Conservation (phyloP, 2,113 vertebrate species). For the Columbina picui region DNA sequence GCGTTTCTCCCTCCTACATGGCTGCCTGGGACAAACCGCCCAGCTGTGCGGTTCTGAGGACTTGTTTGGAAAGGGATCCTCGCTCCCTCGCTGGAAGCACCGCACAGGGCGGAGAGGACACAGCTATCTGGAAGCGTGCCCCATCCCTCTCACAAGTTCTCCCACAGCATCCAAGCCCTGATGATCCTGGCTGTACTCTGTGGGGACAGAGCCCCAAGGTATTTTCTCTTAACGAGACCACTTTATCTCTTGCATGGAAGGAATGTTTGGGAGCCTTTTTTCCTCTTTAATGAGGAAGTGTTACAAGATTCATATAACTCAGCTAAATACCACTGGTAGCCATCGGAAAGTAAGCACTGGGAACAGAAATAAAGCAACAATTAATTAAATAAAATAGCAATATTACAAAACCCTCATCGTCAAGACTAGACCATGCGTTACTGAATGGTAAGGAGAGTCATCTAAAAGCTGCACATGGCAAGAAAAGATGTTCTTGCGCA, state of each 20-base stretch:
- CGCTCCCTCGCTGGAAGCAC: neutral
- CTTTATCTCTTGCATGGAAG: neutral
- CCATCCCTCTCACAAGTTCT: neutral
- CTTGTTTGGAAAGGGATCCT: neutral
- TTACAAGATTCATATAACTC: neutral
- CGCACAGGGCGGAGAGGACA: neutral
- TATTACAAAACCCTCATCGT: neutral
- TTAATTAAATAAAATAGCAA: neutral
- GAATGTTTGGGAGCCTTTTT: neutral
- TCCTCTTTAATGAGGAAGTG: neutral
- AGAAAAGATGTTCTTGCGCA: neutral
- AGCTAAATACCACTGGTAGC: neutral
- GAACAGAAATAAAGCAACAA: neutral
- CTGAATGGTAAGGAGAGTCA: neutral
- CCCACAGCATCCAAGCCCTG: neutral
- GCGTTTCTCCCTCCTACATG: accelerated
- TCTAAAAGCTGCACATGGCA: neutral
- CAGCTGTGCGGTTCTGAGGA: neutral
- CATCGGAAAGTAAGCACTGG: neutral
- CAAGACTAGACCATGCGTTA: neutral
- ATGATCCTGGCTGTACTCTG: neutral
- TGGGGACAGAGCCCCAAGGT: neutral
- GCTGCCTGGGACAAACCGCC: neutral
- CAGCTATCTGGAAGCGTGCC: neutral
- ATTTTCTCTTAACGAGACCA: neutral